Conservation (phyloP, 1,140 invertebrate species). For the Akabosia matsudoensis region DNA sequence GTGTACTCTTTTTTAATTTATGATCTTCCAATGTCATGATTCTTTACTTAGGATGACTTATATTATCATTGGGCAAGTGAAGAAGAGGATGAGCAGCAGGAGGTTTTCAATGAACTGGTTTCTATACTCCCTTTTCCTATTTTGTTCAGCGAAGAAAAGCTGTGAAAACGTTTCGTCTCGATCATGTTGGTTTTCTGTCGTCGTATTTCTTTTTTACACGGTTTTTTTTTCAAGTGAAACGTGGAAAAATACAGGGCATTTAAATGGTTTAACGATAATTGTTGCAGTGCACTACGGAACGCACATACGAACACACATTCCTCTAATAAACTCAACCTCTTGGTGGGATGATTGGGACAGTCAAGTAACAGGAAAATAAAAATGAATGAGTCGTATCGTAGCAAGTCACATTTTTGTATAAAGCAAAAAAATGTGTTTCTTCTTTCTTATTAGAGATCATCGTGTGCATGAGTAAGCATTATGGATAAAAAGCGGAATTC, state of each 20-base stretch:
- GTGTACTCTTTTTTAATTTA: background rate
- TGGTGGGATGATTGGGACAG: too few species aligned
- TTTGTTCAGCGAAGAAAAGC: too few species aligned
- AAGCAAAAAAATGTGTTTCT: background rate
- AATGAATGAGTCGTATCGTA: background rate
- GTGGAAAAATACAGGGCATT: background rate
- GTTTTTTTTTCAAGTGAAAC: background rate
- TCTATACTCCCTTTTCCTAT: background rate
- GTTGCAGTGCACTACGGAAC: background rate
- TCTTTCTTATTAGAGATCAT: background rate
- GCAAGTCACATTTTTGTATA: background rate
- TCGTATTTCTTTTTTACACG: background rate
- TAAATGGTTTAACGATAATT: background rate
- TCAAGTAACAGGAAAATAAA: too few species aligned
- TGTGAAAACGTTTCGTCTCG: background rate
- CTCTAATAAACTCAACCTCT: too few species aligned
- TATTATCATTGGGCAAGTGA: background rate
- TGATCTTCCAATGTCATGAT: background rate
- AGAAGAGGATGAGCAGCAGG: conserved; percentile 1
- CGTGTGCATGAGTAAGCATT: background rate
- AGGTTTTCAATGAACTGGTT: conserved; percentile 23
- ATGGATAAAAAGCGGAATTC: background rate
- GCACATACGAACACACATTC: too few species aligned
- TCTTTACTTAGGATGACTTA: conserved; percentile 17
- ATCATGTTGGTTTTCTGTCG: background rate